A percentile compares a stretch with the other conserved stretches of the same genome.
Evolutionary conservation across 2,113 vertebrate genomes (phyloP).

Genomic region (Callithrix jacchus): DNA sequence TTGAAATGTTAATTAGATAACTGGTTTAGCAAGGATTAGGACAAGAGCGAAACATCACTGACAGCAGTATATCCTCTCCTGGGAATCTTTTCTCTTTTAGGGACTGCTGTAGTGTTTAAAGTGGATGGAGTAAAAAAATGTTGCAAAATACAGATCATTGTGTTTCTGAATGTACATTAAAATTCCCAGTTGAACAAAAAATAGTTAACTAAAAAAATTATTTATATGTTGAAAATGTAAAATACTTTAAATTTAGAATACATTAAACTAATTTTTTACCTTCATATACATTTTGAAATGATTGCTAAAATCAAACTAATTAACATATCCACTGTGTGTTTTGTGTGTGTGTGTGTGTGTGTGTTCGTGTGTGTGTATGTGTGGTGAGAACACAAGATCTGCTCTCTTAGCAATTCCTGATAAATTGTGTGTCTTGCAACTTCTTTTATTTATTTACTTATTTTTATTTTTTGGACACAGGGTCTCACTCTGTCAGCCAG

Average conservation of each 20-base stretch:
- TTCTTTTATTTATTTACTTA: not conserved
- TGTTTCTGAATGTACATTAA: not conserved
- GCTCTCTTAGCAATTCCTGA: not conserved
- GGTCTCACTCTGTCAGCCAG: no score
- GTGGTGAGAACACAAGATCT: not conserved
- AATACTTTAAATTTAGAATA: not conserved
- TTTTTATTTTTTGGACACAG: no score
- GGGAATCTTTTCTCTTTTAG: constrained; percentile 21
- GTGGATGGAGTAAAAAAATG: not conserved
- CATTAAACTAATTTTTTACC: not conserved
- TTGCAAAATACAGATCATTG: not conserved
- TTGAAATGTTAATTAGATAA: constrained; percentile 76
- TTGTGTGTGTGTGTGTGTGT: not conserved
- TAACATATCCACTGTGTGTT: not conserved
- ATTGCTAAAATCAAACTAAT: not conserved
- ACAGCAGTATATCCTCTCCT: constrained; percentile 43
- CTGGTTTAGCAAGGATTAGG: constrained; percentile 62
- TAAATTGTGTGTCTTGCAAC: not conserved
- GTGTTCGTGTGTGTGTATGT: fast-evolving
- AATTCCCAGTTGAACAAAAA: not conserved
- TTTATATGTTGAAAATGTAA: not conserved
- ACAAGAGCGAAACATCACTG: constrained; percentile 48
- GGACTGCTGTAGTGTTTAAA: not conserved
- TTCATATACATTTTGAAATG: not conserved
- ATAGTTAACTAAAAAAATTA: not conserved